Conservation (phyloP, 1,140 invertebrate species). For the Wasmannia auropunctata region DNA sequence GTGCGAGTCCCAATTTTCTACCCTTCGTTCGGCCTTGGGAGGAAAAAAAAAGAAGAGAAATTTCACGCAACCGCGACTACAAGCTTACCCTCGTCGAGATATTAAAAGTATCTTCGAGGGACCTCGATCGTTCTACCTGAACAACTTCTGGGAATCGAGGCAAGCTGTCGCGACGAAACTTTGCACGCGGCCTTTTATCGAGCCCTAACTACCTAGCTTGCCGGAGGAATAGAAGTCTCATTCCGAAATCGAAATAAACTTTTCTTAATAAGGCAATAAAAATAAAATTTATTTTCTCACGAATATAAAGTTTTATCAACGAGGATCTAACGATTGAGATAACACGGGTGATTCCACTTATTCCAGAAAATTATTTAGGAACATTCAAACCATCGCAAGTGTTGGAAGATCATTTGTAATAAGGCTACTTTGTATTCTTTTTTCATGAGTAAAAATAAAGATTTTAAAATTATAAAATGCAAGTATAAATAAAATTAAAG, state of each 20-base stretch:
- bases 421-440: background rate
- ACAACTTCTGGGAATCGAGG: slow-evolving; percentile 16
- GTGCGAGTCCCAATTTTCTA: slow-evolving; percentile 27
- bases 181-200: background rate
- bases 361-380: background rate
- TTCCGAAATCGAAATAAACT: slow-evolving; percentile 1
- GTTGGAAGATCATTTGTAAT: background rate
- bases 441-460: background rate
- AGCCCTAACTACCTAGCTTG: slow-evolving; percentile 21
- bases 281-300: slow-evolving; percentile 1
- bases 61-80: background rate
- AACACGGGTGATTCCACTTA: background rate
- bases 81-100: slow-evolving; percentile 4
- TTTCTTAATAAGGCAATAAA: background rate
- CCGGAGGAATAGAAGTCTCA: slow-evolving; percentile 1
- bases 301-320: background rate
- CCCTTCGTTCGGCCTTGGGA: background rate
- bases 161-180: slow-evolving; percentile 15
- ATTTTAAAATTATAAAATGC: background rate
- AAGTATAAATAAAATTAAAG: background rate
- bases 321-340: background rate
- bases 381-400: background rate
- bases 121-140: slow-evolving; percentile 17
- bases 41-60: slow-evolving; percentile 30
- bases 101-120: slow-evolving; percentile 45